Conservation (phyloP, 2,113 vertebrate genomes). For the Pseudopipra pipra region DNA sequence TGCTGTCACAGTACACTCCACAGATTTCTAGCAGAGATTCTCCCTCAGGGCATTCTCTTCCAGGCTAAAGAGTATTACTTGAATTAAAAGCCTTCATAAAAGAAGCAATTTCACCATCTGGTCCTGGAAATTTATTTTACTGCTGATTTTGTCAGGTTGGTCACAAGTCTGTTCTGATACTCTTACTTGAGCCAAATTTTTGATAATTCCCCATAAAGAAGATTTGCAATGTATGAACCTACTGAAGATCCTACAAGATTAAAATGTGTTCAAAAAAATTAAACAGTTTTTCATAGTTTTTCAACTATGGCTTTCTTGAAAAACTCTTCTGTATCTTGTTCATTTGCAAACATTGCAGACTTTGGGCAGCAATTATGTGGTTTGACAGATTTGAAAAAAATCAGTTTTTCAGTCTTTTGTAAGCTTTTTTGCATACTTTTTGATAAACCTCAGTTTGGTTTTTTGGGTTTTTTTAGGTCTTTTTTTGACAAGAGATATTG, state of each 20-base stretch:
- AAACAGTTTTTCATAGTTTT: neutral
- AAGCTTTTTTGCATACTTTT: neutral
- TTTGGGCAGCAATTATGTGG: neutral
- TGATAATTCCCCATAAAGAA: neutral
- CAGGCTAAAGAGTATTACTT: neutral
- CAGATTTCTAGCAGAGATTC: neutral
- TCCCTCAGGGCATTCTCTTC: neutral
- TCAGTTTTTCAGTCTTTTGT: neutral
- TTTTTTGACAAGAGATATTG: neutral
- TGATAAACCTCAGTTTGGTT: neutral
- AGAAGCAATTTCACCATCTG: neutral
- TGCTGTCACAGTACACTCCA: neutral
- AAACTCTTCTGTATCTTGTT: neutral
- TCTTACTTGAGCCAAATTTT: neutral
- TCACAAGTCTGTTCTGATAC: neutral
- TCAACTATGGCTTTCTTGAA: neutral
- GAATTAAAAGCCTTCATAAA: neutral
- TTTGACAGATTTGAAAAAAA: neutral
- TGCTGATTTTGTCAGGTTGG: neutral
- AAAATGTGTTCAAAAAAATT: neutral
- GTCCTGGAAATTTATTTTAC: neutral
- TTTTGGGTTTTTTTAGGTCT: neutral
- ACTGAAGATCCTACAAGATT: neutral
- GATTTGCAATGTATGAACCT: neutral
- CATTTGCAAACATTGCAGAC: neutral